A percentile compares a stretch with the other conserved stretches of the same genome.
These are phyloP conservation scores for Leucophenga maculata DNA, from an alignment of 2,888 invertebrate species.

Conservation along the genomic window DNA sequence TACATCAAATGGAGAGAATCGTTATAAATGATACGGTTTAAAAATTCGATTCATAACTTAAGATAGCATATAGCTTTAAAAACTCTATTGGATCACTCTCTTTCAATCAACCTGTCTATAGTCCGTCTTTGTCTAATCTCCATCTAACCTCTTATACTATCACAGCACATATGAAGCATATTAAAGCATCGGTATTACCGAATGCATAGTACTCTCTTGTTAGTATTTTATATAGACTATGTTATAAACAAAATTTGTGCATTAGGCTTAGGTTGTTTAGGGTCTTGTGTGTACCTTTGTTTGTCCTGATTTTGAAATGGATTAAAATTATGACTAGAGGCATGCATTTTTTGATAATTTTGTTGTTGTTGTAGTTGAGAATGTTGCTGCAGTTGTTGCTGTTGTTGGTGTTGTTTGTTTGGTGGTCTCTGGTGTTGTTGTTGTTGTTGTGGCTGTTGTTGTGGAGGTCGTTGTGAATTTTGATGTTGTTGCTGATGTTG, in stretches of 20 bases:
- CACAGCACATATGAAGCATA: too few species aligned
- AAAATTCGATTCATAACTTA: too few species aligned
- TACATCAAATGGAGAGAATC: too few species aligned
- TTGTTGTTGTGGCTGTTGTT: conserved; percentile 50
- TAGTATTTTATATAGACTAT: background rate
- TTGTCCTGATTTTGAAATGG: conserved; percentile 66
- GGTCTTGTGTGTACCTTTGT: conserved; percentile 63
- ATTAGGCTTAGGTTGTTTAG: conserved; percentile 20
- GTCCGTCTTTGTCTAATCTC: too few species aligned
- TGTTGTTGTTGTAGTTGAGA: conserved; percentile 52
- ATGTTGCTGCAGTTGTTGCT: conserved; percentile 48
- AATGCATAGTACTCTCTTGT: too few species aligned
- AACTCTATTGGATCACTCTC: too few species aligned
- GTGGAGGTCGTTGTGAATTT: conserved; percentile 38
- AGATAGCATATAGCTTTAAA: too few species aligned
- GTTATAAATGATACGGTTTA: too few species aligned
- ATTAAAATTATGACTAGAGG: conserved; percentile 70
- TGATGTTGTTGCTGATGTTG: conserved; percentile 38
- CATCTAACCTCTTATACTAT: too few species aligned
- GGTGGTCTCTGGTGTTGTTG: conserved; percentile 48
- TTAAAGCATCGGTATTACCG: too few species aligned
- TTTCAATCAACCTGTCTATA: too few species aligned
- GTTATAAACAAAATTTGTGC: background rate
- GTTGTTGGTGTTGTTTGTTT: conserved; percentile 40
- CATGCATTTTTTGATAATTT: conserved; percentile 59